A percentile compares a stretch with the other conserved stretches of the same genome.
Conservation (phyloP, 2,797 vertebrate genomes). For the Gobio occitaniae region DNA sequence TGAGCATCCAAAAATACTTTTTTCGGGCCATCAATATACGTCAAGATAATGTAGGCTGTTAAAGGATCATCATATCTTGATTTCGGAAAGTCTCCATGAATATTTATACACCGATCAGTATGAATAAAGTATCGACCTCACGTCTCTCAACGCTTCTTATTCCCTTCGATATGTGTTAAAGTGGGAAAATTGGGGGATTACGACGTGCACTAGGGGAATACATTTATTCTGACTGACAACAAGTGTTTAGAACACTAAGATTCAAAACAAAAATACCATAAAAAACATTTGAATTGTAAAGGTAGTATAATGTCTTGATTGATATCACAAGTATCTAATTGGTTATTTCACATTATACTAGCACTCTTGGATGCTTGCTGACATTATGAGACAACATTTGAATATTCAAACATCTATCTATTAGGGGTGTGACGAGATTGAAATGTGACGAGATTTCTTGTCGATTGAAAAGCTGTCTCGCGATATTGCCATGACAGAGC, state of each 20-base stretch:
- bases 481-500: no score
- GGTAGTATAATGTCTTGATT: background rate
- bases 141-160: background rate
- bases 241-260: background rate
- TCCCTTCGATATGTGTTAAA: background rate
- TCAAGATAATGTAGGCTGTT: conserved; percentile 4
- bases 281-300: background rate
- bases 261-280: background rate
- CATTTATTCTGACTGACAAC: background rate
- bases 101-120: conserved; percentile 25
- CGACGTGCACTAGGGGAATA: background rate
- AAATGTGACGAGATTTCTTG: no score
- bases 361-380: no score
- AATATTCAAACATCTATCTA: no score
- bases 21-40: background rate
- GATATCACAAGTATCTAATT: background rate
- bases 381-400: no score
- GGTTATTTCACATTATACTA: no score
- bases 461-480: no score
- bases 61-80: background rate
- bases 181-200: background rate
- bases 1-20: conserved; percentile 35
- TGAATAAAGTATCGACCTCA: conserved; percentile 6
- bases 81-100: conserved; percentile 27
- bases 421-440: no score